These are phyloP conservation scores for Frieseomelitta varia DNA, from an alignment of 1,140 invertebrate genomes.

Conservation along the genomic window DNA sequence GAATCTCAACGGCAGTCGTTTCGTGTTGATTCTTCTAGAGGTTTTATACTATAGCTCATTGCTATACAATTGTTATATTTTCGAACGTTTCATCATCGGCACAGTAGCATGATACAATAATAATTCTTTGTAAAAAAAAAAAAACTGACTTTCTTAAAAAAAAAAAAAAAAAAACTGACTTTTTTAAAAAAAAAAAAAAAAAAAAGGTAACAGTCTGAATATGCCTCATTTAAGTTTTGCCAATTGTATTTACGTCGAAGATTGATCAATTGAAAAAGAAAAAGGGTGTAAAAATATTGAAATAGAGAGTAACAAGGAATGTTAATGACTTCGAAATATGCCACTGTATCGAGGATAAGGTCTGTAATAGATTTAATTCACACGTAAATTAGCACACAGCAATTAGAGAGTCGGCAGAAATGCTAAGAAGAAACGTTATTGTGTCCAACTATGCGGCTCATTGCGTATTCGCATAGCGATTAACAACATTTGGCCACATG, in stretches of 20 bases:
- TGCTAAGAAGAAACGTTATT: slow-evolving; percentile 5
- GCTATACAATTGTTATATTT: slow-evolving; percentile 3
- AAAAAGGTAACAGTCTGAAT: background rate
- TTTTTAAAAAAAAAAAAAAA: background rate
- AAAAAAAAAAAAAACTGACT: background rate
- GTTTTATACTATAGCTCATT: slow-evolving; percentile 8
- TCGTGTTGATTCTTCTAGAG: slow-evolving; percentile 1
- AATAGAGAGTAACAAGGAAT: background rate
- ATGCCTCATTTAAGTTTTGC: too few species aligned
- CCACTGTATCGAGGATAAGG: slow-evolving; percentile 8
- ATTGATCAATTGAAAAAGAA: background rate
- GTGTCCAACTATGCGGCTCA: background rate
- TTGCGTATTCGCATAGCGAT: background rate
- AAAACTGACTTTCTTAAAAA: background rate
- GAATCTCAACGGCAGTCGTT: slow-evolving; percentile 44
- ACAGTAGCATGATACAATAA: background rate
- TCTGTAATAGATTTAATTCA: background rate
- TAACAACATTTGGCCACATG: slow-evolving; percentile 25
- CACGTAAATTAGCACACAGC: slow-evolving; percentile 13
- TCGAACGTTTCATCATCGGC: background rate
- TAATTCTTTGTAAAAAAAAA: background rate
- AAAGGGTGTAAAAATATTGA: background rate
- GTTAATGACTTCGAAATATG: background rate
- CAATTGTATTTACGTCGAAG: background rate
- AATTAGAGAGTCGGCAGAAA: slow-evolving; percentile 11